A percentile compares a stretch with the other conserved stretches of the same genome.
These are phyloP conservation scores for Antennarius maculatus DNA, from an alignment of 2,797 vertebrate genomes.

Conservation along the genomic window DNA sequence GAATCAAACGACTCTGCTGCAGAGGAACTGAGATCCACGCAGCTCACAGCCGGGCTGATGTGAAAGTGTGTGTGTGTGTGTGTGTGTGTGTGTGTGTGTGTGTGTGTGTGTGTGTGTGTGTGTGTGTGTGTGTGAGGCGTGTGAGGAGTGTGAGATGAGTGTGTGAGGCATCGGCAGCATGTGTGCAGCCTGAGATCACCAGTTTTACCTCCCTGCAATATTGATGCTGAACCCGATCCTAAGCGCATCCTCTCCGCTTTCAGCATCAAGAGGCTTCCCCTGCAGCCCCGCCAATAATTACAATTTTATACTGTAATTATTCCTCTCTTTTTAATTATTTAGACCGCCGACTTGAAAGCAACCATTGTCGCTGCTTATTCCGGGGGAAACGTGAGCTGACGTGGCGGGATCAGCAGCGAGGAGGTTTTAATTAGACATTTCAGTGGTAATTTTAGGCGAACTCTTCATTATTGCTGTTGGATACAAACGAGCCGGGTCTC, in stretches of 20 bases:
- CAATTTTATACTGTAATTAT: slow-evolving; percentile 94
- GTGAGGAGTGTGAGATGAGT: slow-evolving; percentile 4
- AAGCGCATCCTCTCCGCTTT: slow-evolving; percentile 80
- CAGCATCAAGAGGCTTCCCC: slow-evolving; percentile 76
- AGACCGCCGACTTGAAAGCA: slow-evolving; percentile 80
- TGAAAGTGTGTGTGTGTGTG: slow-evolving; percentile 9
- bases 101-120: not conserved
- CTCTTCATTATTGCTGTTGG: slow-evolving; percentile 69
- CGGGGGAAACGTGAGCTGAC: slow-evolving; percentile 80
- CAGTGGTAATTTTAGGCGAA: slow-evolving; percentile 74
- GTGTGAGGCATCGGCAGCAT: slow-evolving; percentile 32
- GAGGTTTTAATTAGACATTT: slow-evolving; percentile 83
- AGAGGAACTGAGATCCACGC: not conserved
- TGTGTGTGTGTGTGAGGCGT: not conserved
- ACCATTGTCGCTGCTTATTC: slow-evolving; percentile 77
- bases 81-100: not conserved
- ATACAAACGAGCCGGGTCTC: slow-evolving; percentile 67
- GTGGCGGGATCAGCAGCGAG: slow-evolving; percentile 62
- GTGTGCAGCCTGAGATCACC: slow-evolving; percentile 45
- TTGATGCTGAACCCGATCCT: slow-evolving; percentile 82
- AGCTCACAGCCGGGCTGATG: not conserved
- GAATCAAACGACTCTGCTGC: not conserved
- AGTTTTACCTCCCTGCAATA: slow-evolving; percentile 77
- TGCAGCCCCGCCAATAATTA: slow-evolving; percentile 84
- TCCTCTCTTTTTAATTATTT: slow-evolving; percentile 91